Evolutionary conservation across 2,113 vertebrate genomes (phyloP).

Genomic region (Helogale parvula): DNA sequence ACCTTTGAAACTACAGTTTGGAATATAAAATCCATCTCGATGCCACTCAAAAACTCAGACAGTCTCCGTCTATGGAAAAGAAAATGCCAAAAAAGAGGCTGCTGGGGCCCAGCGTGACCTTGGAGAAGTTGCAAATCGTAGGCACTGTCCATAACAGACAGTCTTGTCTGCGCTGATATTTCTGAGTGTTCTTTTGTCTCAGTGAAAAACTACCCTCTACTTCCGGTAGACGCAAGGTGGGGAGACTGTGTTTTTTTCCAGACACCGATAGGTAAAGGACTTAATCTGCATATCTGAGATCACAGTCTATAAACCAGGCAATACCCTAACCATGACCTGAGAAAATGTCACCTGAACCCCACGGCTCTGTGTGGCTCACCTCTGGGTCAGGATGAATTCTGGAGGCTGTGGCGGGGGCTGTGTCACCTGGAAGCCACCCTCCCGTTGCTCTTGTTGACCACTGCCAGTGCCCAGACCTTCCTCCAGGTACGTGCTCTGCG

Average conservation of each 20-base stretch:
- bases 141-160: not conserved
- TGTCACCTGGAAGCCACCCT: not conserved
- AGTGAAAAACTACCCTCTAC: not conserved
- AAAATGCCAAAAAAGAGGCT: not conserved
- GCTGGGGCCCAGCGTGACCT: not conserved
- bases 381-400: not conserved
- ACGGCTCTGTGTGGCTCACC: not conserved
- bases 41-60: not conserved
- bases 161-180: accelerated
- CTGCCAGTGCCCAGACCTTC: not conserved
- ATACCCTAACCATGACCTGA: accelerated
- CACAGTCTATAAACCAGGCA: not conserved
- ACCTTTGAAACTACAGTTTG: too few relatives aligned
- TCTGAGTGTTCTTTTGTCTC: not conserved
- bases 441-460: not conserved
- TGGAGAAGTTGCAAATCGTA: not conserved
- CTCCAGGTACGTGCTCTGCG: not conserved
- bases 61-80: not conserved
- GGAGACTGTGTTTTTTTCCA: not conserved
- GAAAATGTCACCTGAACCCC: accelerated
- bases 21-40: not conserved
- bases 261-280: not conserved
- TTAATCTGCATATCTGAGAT: accelerated
- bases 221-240: too few relatives aligned
- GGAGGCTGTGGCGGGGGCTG: not conserved